Evolutionary conservation across 2,888 invertebrate genomes (phyloP).

Genomic region (Microplitis deprimator): DNA sequence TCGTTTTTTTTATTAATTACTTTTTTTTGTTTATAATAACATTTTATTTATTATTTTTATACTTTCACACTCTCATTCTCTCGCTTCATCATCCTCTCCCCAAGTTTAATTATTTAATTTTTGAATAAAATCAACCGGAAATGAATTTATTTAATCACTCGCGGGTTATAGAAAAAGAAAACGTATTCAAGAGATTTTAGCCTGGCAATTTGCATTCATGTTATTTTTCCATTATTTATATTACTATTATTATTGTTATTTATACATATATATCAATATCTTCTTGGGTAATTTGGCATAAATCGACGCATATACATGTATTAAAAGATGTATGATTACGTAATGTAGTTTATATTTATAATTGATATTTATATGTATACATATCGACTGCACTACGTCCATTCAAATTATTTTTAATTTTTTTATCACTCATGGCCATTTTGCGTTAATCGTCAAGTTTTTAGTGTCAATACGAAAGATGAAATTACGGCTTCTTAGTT

Average conservation of each 20-base stretch:
- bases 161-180: conserved; percentile 64
- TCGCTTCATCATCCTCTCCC: conserved; percentile 31
- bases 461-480: conserved; percentile 58
- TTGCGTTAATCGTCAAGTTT: conserved; percentile 53
- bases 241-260: conserved; percentile 11
- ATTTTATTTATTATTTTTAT: conserved; percentile 58
- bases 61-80: conserved; percentile 29
- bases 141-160: conserved; percentile 40
- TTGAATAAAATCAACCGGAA: conserved; percentile 17
- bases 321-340: conserved; percentile 51
- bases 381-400: conserved; percentile 58
- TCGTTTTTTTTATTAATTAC: conserved; percentile 64
- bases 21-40: conserved; percentile 64
- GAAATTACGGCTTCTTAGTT: conserved; percentile 53
- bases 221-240: conserved; percentile 39
- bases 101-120: conserved; percentile 32
- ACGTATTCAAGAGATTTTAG: conserved; percentile 53
- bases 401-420: conserved; percentile 47
- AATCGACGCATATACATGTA: conserved; percentile 52
- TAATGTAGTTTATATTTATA: conserved; percentile 46
- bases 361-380: conserved; percentile 44
- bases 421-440: conserved; percentile 39
- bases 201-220: conserved; percentile 48
- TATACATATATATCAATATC: conserved; percentile 42
- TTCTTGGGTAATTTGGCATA: conserved; percentile 55